phyloP scores from a whole-genome alignment of 2,797 vertebrate species.

The Erpetoichthys calabaricus region DNA sequence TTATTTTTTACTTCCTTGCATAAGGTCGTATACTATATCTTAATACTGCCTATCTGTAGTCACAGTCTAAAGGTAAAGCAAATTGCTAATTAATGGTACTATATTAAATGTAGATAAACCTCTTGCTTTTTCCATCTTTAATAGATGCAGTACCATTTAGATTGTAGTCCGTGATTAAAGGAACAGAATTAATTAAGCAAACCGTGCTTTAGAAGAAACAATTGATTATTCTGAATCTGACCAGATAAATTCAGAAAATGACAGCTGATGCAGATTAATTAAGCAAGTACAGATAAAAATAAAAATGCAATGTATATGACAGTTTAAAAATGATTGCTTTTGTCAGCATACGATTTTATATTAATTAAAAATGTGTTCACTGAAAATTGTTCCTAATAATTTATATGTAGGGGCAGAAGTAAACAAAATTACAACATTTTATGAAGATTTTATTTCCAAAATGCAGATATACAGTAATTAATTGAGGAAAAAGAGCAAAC shows the following conservation, averaged over 20 bases:
- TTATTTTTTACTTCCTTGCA: no score
- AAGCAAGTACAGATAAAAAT: conserved; percentile 39
- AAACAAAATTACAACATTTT: conserved; percentile 16
- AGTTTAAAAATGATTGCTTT: conserved; percentile 49
- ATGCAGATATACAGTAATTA: no score
- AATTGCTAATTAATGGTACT: no score
- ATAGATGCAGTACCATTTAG: no score
- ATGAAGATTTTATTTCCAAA: no score
- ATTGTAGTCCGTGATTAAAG: conserved; percentile 23
- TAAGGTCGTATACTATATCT: no score
- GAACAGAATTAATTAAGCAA: conserved; percentile 40
- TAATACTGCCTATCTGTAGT: no score
- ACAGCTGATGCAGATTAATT: conserved; percentile 53
- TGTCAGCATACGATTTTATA: conserved; percentile 57
- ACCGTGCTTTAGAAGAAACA: conserved; percentile 26
- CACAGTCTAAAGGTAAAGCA: no score
- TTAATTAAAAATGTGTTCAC: conserved; percentile 43
- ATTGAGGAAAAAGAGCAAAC: no score
- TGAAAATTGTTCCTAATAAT: conserved; percentile 19
- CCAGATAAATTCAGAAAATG: conserved; percentile 38
- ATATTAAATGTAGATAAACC: no score
- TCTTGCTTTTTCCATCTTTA: no score
- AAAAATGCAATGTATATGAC: conserved; percentile 41
- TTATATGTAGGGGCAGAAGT: conserved; percentile 17
- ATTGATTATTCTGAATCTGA: conserved; percentile 41